Conservation (phyloP, 2,113 vertebrate genomes). For the Gopherus flavomarginatus region DNA sequence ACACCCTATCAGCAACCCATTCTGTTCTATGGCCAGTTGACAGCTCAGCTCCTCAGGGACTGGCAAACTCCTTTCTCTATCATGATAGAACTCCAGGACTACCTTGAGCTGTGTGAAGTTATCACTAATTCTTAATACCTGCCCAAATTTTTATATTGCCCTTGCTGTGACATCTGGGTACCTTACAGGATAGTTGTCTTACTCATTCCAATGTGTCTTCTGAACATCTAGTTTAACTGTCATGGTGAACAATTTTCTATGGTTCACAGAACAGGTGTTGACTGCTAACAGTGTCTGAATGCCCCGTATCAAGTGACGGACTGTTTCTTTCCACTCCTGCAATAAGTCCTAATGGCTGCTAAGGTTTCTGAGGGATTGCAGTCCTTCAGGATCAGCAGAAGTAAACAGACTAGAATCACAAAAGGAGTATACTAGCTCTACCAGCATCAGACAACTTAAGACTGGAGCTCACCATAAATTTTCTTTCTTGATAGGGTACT, state of each 20-base stretch:
- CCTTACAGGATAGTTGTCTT: not conserved
- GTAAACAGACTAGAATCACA: not conserved
- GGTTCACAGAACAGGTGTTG: not conserved
- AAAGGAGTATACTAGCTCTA: not conserved
- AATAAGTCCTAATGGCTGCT: not conserved
- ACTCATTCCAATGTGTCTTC: not conserved
- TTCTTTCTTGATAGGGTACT: not conserved
- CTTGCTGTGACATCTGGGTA: not conserved
- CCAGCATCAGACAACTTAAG: not conserved
- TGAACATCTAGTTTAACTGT: not conserved
- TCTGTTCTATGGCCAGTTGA: not conserved
- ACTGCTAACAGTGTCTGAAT: not conserved
- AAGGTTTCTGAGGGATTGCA: not conserved
- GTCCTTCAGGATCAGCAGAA: not conserved
- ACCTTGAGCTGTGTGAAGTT: not conserved
- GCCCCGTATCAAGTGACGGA: not conserved
- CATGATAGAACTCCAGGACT: not conserved
- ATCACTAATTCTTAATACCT: not conserved
- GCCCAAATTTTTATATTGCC: not conserved
- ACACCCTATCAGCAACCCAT: not conserved
- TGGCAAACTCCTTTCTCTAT: not conserved
- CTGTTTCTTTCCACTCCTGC: not conserved
- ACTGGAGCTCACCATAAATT: fast-evolving
- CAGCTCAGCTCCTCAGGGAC: fast-evolving
- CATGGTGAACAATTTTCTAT: not conserved